A percentile compares a stretch with the other conserved stretches of the same genome.
These are phyloP conservation scores for Polydesmus complanatus DNA, from an alignment of 2,888 invertebrate genomes.

Conservation along the genomic window DNA sequence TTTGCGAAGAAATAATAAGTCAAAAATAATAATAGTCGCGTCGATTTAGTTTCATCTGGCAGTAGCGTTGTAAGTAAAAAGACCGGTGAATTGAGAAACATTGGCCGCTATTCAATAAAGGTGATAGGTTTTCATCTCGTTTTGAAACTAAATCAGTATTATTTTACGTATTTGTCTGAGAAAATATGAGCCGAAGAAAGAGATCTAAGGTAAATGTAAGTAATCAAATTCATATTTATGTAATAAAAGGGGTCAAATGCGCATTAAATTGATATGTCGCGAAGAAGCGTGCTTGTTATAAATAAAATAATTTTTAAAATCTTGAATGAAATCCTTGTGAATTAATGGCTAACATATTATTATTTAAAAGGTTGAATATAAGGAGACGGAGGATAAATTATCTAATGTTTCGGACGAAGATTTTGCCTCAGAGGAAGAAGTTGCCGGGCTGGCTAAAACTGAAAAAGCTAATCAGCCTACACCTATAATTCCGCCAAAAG, in stretches of 20 bases:
- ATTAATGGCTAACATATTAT: not conserved
- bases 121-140: too few species aligned
- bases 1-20: too few species aligned
- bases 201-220: slow-evolving; percentile 17
- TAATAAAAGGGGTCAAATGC: too few species aligned
- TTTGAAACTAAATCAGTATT: too few species aligned
- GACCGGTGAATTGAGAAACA: too few species aligned
- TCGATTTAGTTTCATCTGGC: too few species aligned
- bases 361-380: slow-evolving; percentile 29
- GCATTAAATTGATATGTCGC: not conserved
- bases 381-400: slow-evolving; percentile 30
- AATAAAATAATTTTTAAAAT: not conserved
- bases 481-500: slow-evolving; percentile 6
- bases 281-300: not conserved
- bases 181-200: slow-evolving; percentile 18
- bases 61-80: too few species aligned
- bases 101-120: too few species aligned
- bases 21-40: too few species aligned
- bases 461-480: slow-evolving; percentile 20
- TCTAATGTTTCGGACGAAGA: slow-evolving; percentile 31
- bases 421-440: slow-evolving; percentile 26
- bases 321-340: not conserved
- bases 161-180: too few species aligned
- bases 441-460: slow-evolving; percentile 19
- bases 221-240: too few species aligned